These are phyloP conservation scores for Cebidichthys violaceus DNA, from an alignment of 2,113 vertebrate species.

Conservation along the genomic window DNA sequence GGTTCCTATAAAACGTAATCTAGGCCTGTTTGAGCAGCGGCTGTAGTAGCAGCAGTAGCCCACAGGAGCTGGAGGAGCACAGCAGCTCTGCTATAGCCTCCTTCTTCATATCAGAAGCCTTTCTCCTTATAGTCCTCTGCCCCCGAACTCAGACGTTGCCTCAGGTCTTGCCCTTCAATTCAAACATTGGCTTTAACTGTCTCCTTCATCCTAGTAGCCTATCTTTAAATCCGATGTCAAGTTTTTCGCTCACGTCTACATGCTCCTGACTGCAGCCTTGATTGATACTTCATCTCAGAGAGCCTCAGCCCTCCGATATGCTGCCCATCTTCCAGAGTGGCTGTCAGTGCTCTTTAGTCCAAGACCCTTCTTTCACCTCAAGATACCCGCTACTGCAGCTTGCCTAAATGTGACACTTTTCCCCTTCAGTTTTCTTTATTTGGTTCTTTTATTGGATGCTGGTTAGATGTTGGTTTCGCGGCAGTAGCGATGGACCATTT, in stretches of 20 bases:
- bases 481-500: neutral
- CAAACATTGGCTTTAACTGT: constrained; percentile 19
- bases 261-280: constrained; percentile 21
- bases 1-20: constrained; percentile 67
- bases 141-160: neutral
- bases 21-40: constrained; percentile 55
- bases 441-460: neutral
- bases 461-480: too few relatives aligned
- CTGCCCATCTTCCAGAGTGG: constrained; percentile 12
- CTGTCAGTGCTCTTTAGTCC: neutral
- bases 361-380: neutral
- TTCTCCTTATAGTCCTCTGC: too few relatives aligned
- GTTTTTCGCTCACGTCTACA: constrained; percentile 11
- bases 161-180: constrained; percentile 3
- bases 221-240: constrained; percentile 26
- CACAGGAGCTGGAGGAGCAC: constrained; percentile 26
- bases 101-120: constrained; percentile 2
- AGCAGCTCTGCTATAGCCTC: constrained; percentile 8
- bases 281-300: constrained; percentile 21
- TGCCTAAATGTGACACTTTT: neutral
- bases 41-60: constrained; percentile 17
- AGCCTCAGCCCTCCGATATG: neutral
- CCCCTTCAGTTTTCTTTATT: neutral
- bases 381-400: neutral
- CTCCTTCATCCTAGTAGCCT: constrained; percentile 16